phyloP scores from a whole-genome alignment of 2,113 vertebrate genomes.

The Callaeas wilsoni region DNA sequence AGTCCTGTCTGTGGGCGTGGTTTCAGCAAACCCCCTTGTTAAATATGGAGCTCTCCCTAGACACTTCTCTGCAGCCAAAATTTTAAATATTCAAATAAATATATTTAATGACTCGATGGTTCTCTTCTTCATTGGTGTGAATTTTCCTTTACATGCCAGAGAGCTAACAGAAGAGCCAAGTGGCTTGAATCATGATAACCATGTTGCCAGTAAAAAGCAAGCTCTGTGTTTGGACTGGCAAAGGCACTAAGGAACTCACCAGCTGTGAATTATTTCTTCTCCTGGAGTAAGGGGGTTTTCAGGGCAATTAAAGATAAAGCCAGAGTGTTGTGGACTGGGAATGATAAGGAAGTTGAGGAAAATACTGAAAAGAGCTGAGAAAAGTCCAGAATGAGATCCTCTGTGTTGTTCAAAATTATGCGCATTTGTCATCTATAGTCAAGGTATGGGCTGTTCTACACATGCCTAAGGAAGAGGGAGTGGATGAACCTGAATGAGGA shows the following conservation, averaged over 20 bases:
- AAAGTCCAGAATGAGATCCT: background rate
- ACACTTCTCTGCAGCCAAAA: background rate
- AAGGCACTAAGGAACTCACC: background rate
- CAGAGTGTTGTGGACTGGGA: background rate
- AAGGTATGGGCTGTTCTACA: background rate
- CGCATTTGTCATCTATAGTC: background rate
- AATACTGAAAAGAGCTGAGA: background rate
- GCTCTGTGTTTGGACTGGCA: constrained; percentile 10
- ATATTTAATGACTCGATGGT: background rate
- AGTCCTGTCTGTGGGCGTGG: background rate
- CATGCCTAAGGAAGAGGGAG: background rate
- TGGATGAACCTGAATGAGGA: background rate
- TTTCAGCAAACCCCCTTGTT: background rate
- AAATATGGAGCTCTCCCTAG: background rate
- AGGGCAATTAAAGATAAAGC: background rate
- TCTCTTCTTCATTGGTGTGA: constrained; percentile 10
- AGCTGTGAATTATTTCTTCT: constrained; percentile 11
- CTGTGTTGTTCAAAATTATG: background rate
- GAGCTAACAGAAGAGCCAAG: constrained; percentile 21
- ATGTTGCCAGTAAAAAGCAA: background rate
- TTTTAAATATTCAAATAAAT: constrained; percentile 25
- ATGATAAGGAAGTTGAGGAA: background rate
- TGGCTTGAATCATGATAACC: background rate
- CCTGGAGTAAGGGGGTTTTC: background rate
- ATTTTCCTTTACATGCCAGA: constrained; percentile 7